Conservation (phyloP, 2,888 invertebrate genomes). For the Apoderus coryli region DNA sequence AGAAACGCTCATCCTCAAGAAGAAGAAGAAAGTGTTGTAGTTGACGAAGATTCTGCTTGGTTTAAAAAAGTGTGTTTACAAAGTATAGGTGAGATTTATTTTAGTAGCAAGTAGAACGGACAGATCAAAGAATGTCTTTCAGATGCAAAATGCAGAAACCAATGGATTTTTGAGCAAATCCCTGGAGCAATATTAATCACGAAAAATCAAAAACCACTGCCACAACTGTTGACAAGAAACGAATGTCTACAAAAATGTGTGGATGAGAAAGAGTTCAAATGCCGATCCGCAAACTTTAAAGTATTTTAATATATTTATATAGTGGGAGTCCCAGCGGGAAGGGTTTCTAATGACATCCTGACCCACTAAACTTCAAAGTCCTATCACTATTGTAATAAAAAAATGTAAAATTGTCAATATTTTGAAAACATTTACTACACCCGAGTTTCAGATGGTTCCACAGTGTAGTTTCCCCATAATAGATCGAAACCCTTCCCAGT, state of each 20-base stretch:
- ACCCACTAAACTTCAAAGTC: too few species aligned
- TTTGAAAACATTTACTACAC: too few species aligned
- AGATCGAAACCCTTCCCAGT: too few species aligned
- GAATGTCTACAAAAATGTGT: constrained; percentile 54
- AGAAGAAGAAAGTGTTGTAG: constrained; percentile 24
- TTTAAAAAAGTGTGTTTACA: constrained; percentile 50
- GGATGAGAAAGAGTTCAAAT: constrained; percentile 37
- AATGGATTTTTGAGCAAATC: constrained; percentile 65
- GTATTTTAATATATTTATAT: constrained; percentile 12
- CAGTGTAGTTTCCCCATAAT: too few species aligned
- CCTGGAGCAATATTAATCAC: constrained; percentile 61
- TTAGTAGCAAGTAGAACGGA: too few species aligned
- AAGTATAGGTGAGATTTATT: too few species aligned
- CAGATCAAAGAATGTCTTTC: too few species aligned
- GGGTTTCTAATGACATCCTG: too few species aligned
- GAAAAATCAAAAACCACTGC: constrained; percentile 44
- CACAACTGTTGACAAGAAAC: constrained; percentile 44
- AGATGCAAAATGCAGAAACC: constrained; percentile 32
- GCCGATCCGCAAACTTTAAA: constrained; percentile 41
- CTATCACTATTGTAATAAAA: too few species aligned
- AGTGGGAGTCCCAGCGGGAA: too few species aligned
- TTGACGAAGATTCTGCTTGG: constrained; percentile 45
- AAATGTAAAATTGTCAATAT: too few species aligned
- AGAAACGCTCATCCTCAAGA: constrained; percentile 13
- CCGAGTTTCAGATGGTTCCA: too few species aligned